Evolutionary conservation across 2,888 invertebrate genomes (phyloP).

Genomic region (Tigriopus californicus): DNA sequence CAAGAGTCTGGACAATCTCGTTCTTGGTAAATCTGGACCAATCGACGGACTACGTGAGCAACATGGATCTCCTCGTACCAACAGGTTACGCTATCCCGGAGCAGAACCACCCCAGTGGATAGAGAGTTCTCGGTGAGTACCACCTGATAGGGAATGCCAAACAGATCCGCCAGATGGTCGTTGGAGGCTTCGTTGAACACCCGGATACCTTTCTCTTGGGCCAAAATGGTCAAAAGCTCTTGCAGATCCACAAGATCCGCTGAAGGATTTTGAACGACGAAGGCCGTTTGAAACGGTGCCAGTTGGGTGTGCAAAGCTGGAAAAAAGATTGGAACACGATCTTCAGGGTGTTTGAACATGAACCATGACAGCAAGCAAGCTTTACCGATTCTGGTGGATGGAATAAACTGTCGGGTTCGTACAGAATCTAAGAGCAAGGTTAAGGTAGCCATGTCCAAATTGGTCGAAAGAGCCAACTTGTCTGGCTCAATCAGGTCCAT

Average conservation of each 20-base stretch:
- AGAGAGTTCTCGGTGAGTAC: background rate
- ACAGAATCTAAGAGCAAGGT: background rate
- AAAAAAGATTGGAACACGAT: background rate
- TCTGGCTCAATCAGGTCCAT: background rate
- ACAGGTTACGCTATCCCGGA: background rate
- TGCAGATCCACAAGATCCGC: background rate
- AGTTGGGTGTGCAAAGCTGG: background rate
- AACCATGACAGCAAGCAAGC: no score
- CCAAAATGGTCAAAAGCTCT: background rate
- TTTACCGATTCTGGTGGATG: background rate
- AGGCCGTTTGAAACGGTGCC: background rate
- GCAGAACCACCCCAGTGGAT: background rate
- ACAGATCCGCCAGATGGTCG: background rate
- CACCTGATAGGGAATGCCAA: background rate
- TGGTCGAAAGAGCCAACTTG: background rate
- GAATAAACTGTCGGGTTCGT: background rate
- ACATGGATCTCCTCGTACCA: slow-evolving; percentile 5
- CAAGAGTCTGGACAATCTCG: background rate
- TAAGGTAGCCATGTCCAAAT: background rate
- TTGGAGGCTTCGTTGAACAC: background rate
- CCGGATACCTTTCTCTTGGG: background rate
- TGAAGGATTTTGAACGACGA: background rate
- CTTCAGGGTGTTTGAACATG: no score
- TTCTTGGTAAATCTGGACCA: background rate
- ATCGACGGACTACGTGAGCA: background rate